A percentile compares a stretch with the other conserved stretches of the same genome.
These are phyloP conservation scores for Xiphorhynchus erythropygius DNA, from an alignment of 2,797 vertebrate species.

Conservation along the genomic window DNA sequence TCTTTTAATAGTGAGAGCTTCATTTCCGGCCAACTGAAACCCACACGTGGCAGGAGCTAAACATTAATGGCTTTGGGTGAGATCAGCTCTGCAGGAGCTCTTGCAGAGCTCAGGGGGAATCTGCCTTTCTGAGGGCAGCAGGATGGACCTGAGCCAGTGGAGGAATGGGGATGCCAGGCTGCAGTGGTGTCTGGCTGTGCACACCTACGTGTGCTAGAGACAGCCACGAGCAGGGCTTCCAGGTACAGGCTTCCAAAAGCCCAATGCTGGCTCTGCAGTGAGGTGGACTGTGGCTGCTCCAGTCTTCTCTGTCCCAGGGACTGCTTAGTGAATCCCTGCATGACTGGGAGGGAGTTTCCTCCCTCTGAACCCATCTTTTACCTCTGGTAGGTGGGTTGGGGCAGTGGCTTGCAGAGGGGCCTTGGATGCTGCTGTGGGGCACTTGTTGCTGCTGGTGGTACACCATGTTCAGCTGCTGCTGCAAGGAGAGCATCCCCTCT, in stretches of 20 bases:
- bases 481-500: neutral
- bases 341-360: neutral
- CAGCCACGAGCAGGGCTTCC: neutral
- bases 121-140: neutral
- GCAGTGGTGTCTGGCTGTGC: neutral
- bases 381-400: neutral
- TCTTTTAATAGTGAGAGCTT: neutral
- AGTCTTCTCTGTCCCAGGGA: neutral
- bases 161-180: neutral
- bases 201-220: fast-evolving
- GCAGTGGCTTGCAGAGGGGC: neutral
- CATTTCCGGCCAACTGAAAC: neutral
- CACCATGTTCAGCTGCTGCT: neutral
- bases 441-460: neutral
- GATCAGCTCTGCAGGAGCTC: neutral
- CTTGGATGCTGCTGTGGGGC: fast-evolving
- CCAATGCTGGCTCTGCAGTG: neutral
- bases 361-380: neutral
- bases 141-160: neutral
- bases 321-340: neutral
- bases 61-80: neutral
- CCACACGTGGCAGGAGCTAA: neutral
- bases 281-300: fast-evolving
- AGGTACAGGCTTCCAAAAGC: neutral
- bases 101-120: neutral